Base-by-base conservation (phyloP, 1,140 invertebrate genomes). In the Antheraea mylitta region DNA sequence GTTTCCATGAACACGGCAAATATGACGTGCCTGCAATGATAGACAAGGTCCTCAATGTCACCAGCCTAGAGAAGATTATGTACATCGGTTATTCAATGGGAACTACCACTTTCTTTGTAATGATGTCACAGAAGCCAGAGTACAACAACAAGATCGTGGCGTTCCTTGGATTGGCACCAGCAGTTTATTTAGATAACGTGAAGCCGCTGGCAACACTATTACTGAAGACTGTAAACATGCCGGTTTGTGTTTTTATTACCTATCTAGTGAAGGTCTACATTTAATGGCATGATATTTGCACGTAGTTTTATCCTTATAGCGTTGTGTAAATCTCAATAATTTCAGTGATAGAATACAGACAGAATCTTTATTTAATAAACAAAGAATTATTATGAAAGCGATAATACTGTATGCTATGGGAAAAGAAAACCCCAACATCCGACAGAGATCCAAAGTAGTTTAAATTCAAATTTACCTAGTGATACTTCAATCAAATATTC, bases 11-110 rank as follows among this genome's bases (percentile, higher is more conserved):
- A 60, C 86, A 90, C 66, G 88, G 88, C 8, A 82, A 80, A 69
- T 94, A 94, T 73, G 96, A 97, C 81, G 73, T 96, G 18, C 95
- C 96, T 38, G 94, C 95, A 0, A 93, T 94, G 80, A 93, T 97
- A 18, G 94, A 96, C 74, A 94, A 94, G 71, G 92, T 96, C 7
- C 76, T 96, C 0, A 75, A 92, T 0, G 78, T 82, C 16, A 96
- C 95, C 0, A 85, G 89, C 0, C 79, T 92, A 7, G 61, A 85
- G 7, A 92, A 94, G 60, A n/a, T 96, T 0, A 85, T 93, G 63
- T 96, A 93, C 79, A 75, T 94, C 22, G 93, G 93, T 30, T 93
- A 94, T 78, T 94, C 93, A 18, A 94, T 95, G 95, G 95, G 94
- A 4, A 92, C 93, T 7, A 94, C 94, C 0, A 90, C 88, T 63